Conservation (phyloP, 2,797 vertebrate species). For the Morus bassanus region DNA sequence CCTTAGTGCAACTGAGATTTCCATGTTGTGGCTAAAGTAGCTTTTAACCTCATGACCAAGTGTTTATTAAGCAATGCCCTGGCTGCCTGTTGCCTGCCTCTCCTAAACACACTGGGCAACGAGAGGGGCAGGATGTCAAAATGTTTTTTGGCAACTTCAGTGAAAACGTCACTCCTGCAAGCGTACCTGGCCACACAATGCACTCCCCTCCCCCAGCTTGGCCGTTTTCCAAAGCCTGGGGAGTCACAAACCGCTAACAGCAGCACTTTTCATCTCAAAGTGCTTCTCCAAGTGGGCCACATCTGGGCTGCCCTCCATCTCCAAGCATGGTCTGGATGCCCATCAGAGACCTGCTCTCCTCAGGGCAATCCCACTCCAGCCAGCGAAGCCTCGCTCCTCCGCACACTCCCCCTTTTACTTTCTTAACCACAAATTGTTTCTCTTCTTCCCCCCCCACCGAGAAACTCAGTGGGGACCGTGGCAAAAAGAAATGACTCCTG, state of each 20-base stretch:
- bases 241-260: not conserved
- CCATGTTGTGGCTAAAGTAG: not conserved
- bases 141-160: not conserved
- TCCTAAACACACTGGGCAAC: not conserved
- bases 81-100: not conserved
- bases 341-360: not conserved
- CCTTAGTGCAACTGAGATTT: not conserved
- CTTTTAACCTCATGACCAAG: not conserved
- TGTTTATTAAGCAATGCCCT: not conserved
- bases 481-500: not conserved
- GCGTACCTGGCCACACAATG: fast-evolving
- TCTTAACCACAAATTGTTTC: not conserved
- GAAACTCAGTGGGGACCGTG: not conserved
- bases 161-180: not conserved
- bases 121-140: not conserved
- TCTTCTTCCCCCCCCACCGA: not conserved
- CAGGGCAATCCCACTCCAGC: not conserved
- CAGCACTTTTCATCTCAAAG: not conserved
- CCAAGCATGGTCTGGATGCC: not conserved
- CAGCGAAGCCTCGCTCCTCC: fast-evolving
- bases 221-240: not conserved
- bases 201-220: not conserved
- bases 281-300: not conserved
- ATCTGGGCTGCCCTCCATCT: not conserved
- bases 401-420: fast-evolving